phyloP scores from a whole-genome alignment of 2,113 vertebrate genomes.

The Lophura nycthemera region DNA sequence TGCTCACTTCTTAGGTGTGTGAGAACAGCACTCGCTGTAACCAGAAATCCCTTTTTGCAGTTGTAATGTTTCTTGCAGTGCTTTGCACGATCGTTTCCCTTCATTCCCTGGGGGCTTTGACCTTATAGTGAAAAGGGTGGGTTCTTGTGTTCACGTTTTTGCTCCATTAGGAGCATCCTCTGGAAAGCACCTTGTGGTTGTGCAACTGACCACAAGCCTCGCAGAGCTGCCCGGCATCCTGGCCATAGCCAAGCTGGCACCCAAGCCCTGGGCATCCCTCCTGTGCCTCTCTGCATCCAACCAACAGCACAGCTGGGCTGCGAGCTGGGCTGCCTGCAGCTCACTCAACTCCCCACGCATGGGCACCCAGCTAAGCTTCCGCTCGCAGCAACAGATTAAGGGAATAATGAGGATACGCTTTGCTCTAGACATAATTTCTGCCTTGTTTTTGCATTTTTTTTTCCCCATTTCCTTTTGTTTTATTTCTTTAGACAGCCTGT shows the following conservation, averaged over 20 bases:
- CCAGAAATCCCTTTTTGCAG: neutral
- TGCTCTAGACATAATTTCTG: neutral
- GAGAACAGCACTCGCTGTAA: neutral
- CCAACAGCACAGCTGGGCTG: neutral
- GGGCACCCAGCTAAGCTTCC: neutral
- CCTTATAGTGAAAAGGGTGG: neutral
- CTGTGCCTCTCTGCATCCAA: neutral
- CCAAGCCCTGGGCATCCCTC: neutral
- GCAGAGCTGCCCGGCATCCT: neutral
- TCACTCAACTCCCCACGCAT: neutral
- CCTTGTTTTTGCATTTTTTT: neutral
- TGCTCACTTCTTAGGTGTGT: neutral
- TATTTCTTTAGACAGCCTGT: neutral
- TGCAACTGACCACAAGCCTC: neutral
- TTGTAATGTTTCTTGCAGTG: neutral
- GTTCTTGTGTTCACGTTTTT: accelerated
- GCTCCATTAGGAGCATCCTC: neutral
- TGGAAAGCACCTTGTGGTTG: neutral
- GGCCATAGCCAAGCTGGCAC: neutral
- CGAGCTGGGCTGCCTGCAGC: accelerated
- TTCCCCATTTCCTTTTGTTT: neutral
- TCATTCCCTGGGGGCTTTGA: neutral
- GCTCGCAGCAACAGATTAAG: neutral
- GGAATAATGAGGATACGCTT: neutral
- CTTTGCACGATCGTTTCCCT: neutral